A percentile compares a stretch with the other conserved stretches of the same genome.
Evolutionary conservation across 1,140 invertebrate species (phyloP).

Genomic region (Archivesica marissinica): DNA sequence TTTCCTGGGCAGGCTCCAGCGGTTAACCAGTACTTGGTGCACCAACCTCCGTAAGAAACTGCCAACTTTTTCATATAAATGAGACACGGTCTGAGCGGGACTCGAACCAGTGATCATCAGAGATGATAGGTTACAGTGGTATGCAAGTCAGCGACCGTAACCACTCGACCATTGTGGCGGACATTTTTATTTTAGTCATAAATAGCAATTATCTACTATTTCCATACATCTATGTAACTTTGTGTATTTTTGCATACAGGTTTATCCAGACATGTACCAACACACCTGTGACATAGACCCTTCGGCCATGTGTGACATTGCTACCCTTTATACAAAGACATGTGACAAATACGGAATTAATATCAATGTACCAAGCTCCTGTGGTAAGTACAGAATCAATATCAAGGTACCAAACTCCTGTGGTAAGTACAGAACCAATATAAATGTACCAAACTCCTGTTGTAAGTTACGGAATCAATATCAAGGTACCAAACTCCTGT

Average conservation of each 20-base stretch:
- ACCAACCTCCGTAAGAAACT: too few species aligned
- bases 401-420: conserved; percentile 36
- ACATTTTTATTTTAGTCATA: too few species aligned
- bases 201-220: too few species aligned
- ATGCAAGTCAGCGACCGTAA: too few species aligned
- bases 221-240: neutral
- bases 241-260: neutral
- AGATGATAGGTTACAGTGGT: too few species aligned
- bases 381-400: conserved; percentile 86
- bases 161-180: too few species aligned
- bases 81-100: too few species aligned
- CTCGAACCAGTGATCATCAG: too few species aligned
- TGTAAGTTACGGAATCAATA: conserved; percentile 89
- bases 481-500: conserved; percentile 40
- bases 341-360: conserved; percentile 90
- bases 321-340: conserved; percentile 90
- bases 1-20: too few species aligned
- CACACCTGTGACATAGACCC: conserved; percentile 36
- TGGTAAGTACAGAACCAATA: conserved; percentile 86
- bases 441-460: conserved; percentile 15
- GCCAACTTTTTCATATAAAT: too few species aligned
- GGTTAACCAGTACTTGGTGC: too few species aligned
- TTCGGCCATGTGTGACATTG: conserved; percentile 89
- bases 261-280: conserved; percentile 19
- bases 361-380: conserved; percentile 25